These are phyloP conservation scores for Agrotis clavis DNA, from an alignment of 2,888 invertebrate species.

Conservation along the genomic window DNA sequence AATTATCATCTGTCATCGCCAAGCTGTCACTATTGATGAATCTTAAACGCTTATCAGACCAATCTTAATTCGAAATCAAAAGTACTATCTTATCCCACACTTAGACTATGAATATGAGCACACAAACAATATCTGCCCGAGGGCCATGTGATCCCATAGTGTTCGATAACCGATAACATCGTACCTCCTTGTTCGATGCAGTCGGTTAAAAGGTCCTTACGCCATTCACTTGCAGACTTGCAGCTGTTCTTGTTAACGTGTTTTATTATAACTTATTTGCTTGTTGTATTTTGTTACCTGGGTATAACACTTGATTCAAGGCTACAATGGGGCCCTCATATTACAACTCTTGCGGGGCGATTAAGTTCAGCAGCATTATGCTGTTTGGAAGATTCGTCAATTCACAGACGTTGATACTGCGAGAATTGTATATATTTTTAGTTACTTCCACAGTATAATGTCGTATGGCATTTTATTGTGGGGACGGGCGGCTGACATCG, in stretches of 20 bases:
- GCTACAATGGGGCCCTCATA: too few species aligned
- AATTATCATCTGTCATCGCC: too few species aligned
- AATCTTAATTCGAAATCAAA: slow-evolving; percentile 33
- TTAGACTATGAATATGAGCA: slow-evolving; percentile 69
- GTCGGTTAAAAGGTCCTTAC: slow-evolving; percentile 80
- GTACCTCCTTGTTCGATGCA: slow-evolving; percentile 75
- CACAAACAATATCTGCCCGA: slow-evolving; percentile 74
- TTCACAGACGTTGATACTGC: too few species aligned
- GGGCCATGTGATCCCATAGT: slow-evolving; percentile 74
- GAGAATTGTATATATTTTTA: too few species aligned
- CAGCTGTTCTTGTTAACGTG: slow-evolving; percentile 65
- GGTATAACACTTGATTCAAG: too few species aligned
- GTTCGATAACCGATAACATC: slow-evolving; percentile 72
- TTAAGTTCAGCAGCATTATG: too few species aligned
- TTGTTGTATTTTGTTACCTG: slow-evolving; percentile 3
- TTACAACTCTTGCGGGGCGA: too few species aligned
- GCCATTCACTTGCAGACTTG: slow-evolving; percentile 69
- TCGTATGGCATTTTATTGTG: too few species aligned
- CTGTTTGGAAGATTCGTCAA: too few species aligned
- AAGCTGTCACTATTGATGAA: not conserved
- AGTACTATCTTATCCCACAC: slow-evolving; percentile 20
- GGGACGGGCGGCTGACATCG: too few species aligned
- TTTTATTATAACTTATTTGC: slow-evolving; percentile 22
- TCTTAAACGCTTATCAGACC: not conserved
- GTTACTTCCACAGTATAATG: too few species aligned